These are phyloP conservation scores for Macrochelys suwanniensis DNA, from an alignment of 2,797 vertebrate genomes.

Conservation along the genomic window DNA sequence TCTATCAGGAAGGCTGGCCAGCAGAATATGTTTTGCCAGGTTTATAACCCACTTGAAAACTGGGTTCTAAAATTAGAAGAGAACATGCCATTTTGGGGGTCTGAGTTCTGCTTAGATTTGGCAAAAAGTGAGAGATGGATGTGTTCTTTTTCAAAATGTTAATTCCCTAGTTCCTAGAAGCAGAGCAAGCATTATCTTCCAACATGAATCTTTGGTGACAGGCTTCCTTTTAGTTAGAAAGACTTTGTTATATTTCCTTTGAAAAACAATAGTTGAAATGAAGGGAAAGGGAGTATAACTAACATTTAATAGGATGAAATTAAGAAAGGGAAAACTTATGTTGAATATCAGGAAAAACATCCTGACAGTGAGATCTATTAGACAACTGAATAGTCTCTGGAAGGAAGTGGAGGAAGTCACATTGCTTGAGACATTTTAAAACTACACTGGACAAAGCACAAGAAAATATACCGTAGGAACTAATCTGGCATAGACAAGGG, in stretches of 20 bases:
- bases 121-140: neutral
- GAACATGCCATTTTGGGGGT: neutral
- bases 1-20: conserved; percentile 13
- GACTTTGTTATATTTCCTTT: conserved; percentile 58
- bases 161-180: conserved; percentile 27
- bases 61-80: conserved; percentile 13
- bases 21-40: conserved; percentile 1
- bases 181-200: conserved; percentile 30
- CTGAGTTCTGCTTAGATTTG: conserved; percentile 7
- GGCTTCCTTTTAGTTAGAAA: conserved; percentile 49
- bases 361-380: conserved; percentile 5
- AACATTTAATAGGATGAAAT: conserved; percentile 35
- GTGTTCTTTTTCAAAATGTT: conserved; percentile 2
- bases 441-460: neutral
- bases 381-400: conserved; percentile 13
- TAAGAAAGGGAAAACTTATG: conserved; percentile 32
- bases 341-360: conserved; percentile 38
- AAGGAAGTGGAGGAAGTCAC: conserved; percentile 7
- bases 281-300: conserved; percentile 53
- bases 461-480: neutral
- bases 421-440: neutral
- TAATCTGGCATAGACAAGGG: neutral
- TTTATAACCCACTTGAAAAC: conserved; percentile 47
- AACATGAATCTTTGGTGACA: conserved; percentile 11
- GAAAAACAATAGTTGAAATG: conserved; percentile 62